These are phyloP conservation scores for Oreochromis grahami DNA, from an alignment of 2,797 vertebrate genomes.

Conservation along the genomic window DNA sequence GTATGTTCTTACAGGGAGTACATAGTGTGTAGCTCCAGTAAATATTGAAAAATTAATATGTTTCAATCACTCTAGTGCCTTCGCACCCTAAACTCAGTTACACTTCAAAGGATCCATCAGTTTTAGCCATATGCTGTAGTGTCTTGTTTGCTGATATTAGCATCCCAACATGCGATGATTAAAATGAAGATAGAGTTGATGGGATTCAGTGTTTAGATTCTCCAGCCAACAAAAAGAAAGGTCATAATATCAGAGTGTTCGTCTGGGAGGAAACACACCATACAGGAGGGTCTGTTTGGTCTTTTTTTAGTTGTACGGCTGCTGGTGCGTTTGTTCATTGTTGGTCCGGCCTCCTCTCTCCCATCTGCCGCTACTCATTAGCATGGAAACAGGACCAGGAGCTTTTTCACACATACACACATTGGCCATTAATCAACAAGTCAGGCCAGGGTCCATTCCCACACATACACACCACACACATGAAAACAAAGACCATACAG, in stretches of 20 bases:
- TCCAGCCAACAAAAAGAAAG: background rate
- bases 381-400: conserved; percentile 75
- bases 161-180: background rate
- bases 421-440: conserved; percentile 78
- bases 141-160: background rate
- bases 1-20: background rate
- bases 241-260: background rate
- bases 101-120: background rate
- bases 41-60: background rate
- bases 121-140: background rate
- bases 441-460: conserved; percentile 75
- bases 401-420: conserved; percentile 76
- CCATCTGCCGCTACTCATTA: conserved; percentile 76
- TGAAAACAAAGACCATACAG: conserved; percentile 67
- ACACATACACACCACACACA: conserved; percentile 66
- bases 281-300: conserved; percentile 40
- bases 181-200: background rate
- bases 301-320: conserved; percentile 44
- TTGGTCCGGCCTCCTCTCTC: conserved; percentile 68
- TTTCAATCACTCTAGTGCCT: background rate
- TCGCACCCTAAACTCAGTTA: background rate
- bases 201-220: background rate
- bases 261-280: conserved; percentile 7
- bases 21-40: background rate
- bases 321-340: conserved; percentile 74